Base-by-base conservation (phyloP, 2,888 invertebrate genomes). In the Drosophila niveifrons region DNA sequence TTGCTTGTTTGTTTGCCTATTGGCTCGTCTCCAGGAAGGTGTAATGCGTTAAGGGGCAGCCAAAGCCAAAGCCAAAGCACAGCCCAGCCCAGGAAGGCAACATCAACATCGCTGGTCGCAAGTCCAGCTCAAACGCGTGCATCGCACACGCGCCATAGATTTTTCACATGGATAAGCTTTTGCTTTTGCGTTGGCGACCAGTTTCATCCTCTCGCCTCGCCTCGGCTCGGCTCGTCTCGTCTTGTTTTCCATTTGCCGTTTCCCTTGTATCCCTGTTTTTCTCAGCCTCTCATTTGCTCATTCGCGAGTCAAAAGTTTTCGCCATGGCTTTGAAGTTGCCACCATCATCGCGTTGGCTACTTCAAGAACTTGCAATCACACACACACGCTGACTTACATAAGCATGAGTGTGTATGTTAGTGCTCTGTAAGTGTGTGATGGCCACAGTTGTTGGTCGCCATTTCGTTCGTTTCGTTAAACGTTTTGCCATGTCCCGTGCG, bases 81-180 rank as follows among this genome's bases (percentile, higher is more conserved):
- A 67, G 39, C 1, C 29, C 15, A 7, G 34, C 48, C 36, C 36
- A 36, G n/a, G 52, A 57, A 28, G 55, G 17, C 36, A 55, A 47
- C n/a, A 51, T 46, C 59, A 50, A 11, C 43, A 47, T 44, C 72
- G 70, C 65, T 68, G 62, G 61, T n/a, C n/a, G 69, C 58, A 62
- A n/a, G 36, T 36, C 31, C 31, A 10, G 10, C n/a, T 46, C 10
- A 41, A 61, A 31, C 85, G 83, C 62, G 77, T 80, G 83, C 83
- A 72, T 31, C 17, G 74, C 66, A 59, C 89, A 89, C 82, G 89
- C 72, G 88, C 71, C 80, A 72, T 72, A 82, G 89, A 89, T 86
- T 86, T 89, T 87, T 89, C 86, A 85, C 86, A 88, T 86, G 85
- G 88, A 89, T 89, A 89, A 82, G 75, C 81, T 73, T 75, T 67